Percentiles rank a stretch among this genome's conserved stretches.
phyloP scores from a whole-genome alignment of 2,888 invertebrate species.

The Amorpha juglandis region DNA sequence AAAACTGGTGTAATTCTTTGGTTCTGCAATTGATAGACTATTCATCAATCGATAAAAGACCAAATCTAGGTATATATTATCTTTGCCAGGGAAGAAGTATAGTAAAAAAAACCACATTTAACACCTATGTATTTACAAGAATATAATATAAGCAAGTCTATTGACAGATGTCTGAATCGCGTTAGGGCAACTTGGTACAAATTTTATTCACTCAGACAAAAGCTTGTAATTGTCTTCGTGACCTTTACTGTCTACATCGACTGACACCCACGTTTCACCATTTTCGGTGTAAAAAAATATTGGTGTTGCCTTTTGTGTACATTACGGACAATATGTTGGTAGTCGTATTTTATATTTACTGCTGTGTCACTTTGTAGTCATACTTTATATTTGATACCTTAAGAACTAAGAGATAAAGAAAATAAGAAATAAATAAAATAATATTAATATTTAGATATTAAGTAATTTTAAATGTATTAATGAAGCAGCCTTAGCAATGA shows the following conservation, averaged over 20 bases:
- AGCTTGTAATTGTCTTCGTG: slow-evolving; percentile 18
- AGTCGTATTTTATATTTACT: slow-evolving; percentile 10
- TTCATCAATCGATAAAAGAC: neutral
- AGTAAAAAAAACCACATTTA: too few species aligned
- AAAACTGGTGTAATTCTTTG: neutral
- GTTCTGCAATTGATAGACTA: neutral
- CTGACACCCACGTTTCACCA: slow-evolving; percentile 11
- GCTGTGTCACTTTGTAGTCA: neutral
- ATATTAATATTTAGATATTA: too few species aligned
- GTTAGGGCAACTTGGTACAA: neutral
- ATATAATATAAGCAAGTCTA: neutral
- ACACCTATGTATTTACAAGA: neutral
- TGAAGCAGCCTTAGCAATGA: too few species aligned
- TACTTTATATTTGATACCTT: neutral
- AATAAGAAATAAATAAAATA: too few species aligned
- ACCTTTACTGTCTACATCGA: slow-evolving; percentile 15
- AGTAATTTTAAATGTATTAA: too few species aligned
- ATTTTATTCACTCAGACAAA: slow-evolving; percentile 11
- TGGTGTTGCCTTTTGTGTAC: neutral
- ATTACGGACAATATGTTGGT: neutral
- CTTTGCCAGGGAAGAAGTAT: too few species aligned
- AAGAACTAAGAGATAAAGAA: too few species aligned
- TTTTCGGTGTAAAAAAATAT: neutral
- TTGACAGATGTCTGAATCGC: neutral
- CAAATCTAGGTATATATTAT: neutral